phyloP scores from a whole-genome alignment of 2,888 invertebrate species.

The Hedya salicella region DNA sequence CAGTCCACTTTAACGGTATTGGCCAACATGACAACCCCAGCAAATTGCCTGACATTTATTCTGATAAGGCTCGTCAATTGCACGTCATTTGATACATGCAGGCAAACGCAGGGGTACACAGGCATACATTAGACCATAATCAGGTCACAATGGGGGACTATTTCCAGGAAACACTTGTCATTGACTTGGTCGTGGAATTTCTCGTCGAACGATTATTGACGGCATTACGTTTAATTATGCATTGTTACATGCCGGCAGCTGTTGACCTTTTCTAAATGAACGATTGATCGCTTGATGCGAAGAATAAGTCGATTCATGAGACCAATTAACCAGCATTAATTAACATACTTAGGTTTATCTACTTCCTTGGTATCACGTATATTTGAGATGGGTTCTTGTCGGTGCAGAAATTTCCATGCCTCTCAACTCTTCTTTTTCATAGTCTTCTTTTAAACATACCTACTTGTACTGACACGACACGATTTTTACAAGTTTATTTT shows the following conservation, averaged over 20 bases:
- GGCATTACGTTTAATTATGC: constrained; percentile 11
- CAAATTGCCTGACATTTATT: constrained; percentile 75
- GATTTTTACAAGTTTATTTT: no score
- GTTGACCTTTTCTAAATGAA: background rate
- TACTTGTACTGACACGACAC: no score
- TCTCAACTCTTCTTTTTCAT: no score
- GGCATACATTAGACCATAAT: constrained; percentile 48
- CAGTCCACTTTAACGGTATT: constrained; percentile 49
- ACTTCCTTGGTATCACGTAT: no score
- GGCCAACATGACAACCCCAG: constrained; percentile 58
- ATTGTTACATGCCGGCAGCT: background rate
- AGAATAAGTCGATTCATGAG: background rate
- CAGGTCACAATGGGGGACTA: constrained; percentile 53
- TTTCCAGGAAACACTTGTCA: constrained; percentile 51
- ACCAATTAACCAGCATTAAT: background rate
- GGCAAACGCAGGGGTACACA: constrained; percentile 50
- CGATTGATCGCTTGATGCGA: background rate
- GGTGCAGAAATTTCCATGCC: no score
- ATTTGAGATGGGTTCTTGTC: no score
- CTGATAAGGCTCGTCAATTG: constrained; percentile 69
- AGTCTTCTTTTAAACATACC: no score
- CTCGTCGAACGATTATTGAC: constrained; percentile 22
- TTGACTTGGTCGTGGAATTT: constrained; percentile 23
- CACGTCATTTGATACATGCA: constrained; percentile 62
- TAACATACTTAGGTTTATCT: background rate